A percentile compares a stretch with the other conserved stretches of the same genome.
phyloP scores from a whole-genome alignment of 2,113 vertebrate species.

The Nipponia nippon region DNA sequence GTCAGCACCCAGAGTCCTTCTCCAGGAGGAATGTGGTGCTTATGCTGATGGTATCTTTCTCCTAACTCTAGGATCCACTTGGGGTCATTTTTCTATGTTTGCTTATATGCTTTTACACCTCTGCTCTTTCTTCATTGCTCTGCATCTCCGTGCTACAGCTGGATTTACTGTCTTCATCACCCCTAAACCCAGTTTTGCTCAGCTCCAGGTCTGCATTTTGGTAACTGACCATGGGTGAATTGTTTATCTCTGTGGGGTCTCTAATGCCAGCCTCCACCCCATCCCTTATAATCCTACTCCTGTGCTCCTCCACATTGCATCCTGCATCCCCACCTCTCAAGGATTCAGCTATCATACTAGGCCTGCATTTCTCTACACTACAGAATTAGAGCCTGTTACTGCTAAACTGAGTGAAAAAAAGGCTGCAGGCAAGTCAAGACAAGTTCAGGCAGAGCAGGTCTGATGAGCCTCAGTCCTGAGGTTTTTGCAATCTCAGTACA shows the following conservation, averaged over 20 bases:
- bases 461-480: not conserved
- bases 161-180: not conserved
- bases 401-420: not conserved
- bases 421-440: not conserved
- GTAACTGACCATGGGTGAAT: not conserved
- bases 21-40: not conserved
- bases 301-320: not conserved
- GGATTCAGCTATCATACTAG: not conserved
- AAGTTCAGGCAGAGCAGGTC: not conserved
- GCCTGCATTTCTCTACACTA: not conserved
- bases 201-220: not conserved
- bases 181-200: not conserved
- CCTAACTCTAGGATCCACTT: not conserved
- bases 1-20: not conserved
- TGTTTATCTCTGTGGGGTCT: not conserved
- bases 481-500: not conserved
- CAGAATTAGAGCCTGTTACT: not conserved
- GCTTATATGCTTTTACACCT: not conserved
- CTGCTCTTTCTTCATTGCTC: not conserved
- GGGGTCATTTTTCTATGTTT: not conserved
- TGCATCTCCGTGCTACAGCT: not conserved
- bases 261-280: not conserved
- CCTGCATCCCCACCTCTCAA: not conserved
- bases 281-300: not conserved
- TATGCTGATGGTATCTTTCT: not conserved